These are phyloP conservation scores for Isichthys henryi DNA, from an alignment of 2,113 vertebrate genomes.

Conservation along the genomic window DNA sequence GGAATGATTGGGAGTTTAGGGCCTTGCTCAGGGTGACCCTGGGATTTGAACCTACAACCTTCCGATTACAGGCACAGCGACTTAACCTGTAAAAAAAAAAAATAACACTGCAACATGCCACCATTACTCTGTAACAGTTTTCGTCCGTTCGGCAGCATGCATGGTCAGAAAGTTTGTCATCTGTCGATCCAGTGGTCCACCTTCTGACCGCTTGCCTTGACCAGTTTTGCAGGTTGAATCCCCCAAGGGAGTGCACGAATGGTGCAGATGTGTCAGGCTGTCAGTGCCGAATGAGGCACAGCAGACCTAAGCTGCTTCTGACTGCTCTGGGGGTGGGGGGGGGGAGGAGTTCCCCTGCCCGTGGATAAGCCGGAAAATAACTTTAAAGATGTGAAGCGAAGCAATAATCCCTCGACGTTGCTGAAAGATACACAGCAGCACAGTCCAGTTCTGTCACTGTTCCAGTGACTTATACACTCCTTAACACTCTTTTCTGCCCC, in stretches of 20 bases:
- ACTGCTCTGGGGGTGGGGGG: neutral
- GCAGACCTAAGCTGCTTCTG: neutral
- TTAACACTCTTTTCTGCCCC: neutral
- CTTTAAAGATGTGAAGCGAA: neutral
- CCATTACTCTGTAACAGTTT: neutral
- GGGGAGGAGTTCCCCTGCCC: neutral
- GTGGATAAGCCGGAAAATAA: neutral
- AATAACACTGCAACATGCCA: neutral
- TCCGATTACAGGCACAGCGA: neutral
- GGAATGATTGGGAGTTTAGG: neutral
- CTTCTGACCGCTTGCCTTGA: neutral
- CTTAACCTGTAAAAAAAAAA: neutral
- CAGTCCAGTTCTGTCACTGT: neutral
- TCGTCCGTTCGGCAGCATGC: neutral
- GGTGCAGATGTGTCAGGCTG: neutral
- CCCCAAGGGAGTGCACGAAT: neutral
- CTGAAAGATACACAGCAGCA: neutral
- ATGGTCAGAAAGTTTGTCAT: neutral
- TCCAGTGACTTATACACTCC: neutral
- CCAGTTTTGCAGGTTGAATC: neutral
- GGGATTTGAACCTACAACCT: neutral
- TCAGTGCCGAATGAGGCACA: neutral
- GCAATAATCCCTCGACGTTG: neutral
- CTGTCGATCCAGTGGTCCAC: neutral
- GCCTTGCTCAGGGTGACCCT: neutral